A percentile compares a stretch with the other conserved stretches of the same genome.
phyloP scores from a whole-genome alignment of 2,113 vertebrate genomes.

The Hyperoodon ampullatus region DNA sequence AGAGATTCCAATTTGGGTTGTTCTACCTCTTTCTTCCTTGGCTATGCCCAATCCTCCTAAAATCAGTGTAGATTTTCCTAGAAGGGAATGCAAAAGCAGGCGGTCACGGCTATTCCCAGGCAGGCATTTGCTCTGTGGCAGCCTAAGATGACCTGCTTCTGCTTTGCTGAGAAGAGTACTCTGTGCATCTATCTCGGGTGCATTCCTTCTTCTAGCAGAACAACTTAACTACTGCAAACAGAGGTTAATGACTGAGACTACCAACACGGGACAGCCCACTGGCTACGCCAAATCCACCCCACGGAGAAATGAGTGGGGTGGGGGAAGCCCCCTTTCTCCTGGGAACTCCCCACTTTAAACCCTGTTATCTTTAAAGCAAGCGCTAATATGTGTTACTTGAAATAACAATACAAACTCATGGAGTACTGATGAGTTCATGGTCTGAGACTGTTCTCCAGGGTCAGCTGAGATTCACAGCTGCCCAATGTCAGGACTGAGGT shows the following conservation, averaged over 20 bases:
- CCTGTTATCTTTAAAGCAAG: neutral
- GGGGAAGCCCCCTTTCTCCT: neutral
- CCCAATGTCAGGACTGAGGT: neutral
- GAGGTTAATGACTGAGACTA: neutral
- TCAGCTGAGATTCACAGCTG: neutral
- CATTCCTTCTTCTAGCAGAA: neutral
- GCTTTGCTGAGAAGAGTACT: neutral
- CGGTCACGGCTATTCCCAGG: neutral
- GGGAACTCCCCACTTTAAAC: neutral
- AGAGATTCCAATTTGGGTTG: neutral
- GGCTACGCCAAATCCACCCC: neutral
- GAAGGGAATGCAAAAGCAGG: neutral
- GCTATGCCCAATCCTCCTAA: neutral
- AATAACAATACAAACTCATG: neutral
- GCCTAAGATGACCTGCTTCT: no score
- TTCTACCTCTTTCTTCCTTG: neutral
- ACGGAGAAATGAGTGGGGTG: accelerated
- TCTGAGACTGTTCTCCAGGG: neutral
- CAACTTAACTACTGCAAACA: accelerated
- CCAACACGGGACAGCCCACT: no score
- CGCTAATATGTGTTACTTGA: neutral
- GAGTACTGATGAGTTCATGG: accelerated
- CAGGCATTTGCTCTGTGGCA: neutral
- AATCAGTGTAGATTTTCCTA: neutral
- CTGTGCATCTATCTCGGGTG: accelerated